These are phyloP conservation scores for Torymus aiolomorphi DNA, from an alignment of 2,888 invertebrate genomes.

Conservation along the genomic window DNA sequence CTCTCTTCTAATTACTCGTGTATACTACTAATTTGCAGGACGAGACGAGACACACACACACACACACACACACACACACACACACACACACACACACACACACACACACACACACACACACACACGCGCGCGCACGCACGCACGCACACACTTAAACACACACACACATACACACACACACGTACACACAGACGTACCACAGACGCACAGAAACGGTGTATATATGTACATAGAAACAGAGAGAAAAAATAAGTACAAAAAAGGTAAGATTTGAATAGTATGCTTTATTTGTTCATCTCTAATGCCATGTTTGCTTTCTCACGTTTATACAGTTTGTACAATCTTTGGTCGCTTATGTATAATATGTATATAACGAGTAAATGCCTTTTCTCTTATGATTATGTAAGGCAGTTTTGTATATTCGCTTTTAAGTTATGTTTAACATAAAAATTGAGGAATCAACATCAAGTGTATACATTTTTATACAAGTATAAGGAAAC, in stretches of 20 bases:
- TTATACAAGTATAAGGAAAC: too few species aligned
- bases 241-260: slow-evolving; percentile 47
- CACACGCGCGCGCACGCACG: slow-evolving; percentile 47
- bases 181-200: not conserved
- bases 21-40: too few species aligned
- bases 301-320: not conserved
- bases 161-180: too few species aligned
- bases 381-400: too few species aligned
- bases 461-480: too few species aligned
- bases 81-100: not conserved
- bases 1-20: too few species aligned
- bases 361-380: too few species aligned
- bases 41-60: not conserved
- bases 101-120: not conserved
- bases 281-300: slow-evolving; percentile 46
- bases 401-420: too few species aligned
- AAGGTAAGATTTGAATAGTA: slow-evolving; percentile 34
- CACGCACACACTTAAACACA: too few species aligned
- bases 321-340: not conserved
- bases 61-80: not conserved
- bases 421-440: too few species aligned
- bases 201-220: too few species aligned
- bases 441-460: too few species aligned
- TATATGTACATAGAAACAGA: not conserved
- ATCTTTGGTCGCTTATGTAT: not conserved